phyloP scores from a whole-genome alignment of 2,888 invertebrate species.

The Chydorus sphaericus region DNA sequence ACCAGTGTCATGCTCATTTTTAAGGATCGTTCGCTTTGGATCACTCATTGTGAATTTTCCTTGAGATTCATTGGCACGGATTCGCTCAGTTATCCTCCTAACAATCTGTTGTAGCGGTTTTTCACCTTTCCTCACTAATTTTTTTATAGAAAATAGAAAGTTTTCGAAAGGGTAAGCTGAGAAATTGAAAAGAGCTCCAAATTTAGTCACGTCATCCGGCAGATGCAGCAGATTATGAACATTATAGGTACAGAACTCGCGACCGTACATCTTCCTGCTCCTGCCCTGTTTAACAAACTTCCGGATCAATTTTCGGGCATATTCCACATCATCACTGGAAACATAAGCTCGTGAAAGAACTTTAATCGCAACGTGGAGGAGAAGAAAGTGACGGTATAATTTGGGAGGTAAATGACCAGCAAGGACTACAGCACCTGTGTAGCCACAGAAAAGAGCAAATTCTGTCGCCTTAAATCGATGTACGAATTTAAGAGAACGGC shows the following conservation, averaged over 20 bases:
- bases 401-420: neutral
- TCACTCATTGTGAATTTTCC: too few species aligned
- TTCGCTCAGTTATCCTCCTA: neutral
- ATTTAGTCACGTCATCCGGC: neutral
- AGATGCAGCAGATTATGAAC: slow-evolving; percentile 3
- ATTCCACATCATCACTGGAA: neutral
- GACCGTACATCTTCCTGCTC: neutral
- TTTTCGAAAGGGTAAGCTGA: slow-evolving; percentile 5
- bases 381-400: neutral
- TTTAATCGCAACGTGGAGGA: neutral
- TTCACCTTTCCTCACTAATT: neutral
- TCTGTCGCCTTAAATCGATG: slow-evolving; percentile 8
- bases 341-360: neutral
- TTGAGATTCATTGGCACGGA: too few species aligned
- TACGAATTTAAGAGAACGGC: neutral
- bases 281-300: neutral
- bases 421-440: slow-evolving; percentile 1
- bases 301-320: neutral
- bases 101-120: slow-evolving; percentile 2
- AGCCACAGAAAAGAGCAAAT: neutral
- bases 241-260: neutral
- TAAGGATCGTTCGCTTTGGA: too few species aligned
- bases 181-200: neutral
- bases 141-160: neutral
- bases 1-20: neutral